A percentile compares a stretch with the other conserved stretches of the same genome.
phyloP scores from a whole-genome alignment of 2,113 vertebrate genomes.

The Aleadryas rufinucha region DNA sequence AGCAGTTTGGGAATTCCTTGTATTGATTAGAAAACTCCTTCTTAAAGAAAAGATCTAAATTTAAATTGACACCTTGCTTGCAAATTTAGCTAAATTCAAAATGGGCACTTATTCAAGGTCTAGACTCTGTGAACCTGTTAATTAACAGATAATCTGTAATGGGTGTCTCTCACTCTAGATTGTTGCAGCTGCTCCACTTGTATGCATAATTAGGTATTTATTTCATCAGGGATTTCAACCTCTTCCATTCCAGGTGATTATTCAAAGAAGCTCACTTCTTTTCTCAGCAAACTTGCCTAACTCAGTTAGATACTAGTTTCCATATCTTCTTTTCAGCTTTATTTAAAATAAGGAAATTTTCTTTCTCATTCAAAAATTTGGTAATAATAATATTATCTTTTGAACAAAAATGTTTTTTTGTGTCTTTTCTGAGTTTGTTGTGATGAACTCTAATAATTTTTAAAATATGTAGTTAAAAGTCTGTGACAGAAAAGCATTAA shows the following conservation, averaged over 20 bases:
- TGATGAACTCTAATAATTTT: background rate
- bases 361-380: background rate
- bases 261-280: background rate
- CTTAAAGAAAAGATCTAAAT: background rate
- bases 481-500: background rate
- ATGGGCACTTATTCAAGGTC: background rate
- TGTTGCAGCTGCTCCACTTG: background rate
- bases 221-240: background rate
- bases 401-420: background rate
- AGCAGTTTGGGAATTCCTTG: background rate
- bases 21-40: background rate
- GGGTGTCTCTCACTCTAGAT: background rate
- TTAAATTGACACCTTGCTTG: background rate
- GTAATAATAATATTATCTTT: background rate
- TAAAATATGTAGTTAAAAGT: background rate
- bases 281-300: background rate
- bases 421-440: background rate
- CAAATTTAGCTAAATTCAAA: background rate
- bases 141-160: background rate
- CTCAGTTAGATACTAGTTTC: background rate
- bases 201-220: background rate
- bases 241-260: background rate
- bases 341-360: background rate
- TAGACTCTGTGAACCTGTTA: background rate
- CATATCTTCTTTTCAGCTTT: background rate